Conservation (phyloP, 1,140 invertebrate genomes). For the Choristoneura fumiferana region DNA sequence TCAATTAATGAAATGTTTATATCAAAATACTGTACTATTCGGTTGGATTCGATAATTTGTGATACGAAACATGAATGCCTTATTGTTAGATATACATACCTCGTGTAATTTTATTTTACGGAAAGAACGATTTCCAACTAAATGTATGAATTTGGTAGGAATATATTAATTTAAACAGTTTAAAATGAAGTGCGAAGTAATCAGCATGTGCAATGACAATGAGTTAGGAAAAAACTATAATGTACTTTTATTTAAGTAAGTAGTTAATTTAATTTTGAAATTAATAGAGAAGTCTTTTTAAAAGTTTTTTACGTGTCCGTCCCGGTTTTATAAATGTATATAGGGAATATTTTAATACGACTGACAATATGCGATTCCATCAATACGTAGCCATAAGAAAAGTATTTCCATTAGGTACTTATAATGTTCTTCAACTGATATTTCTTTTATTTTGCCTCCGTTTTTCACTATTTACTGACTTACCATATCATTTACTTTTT, state of each 20-base stretch:
- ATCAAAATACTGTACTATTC: constrained; percentile 3
- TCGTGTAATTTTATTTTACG: neutral
- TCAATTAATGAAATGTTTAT: constrained; percentile 11
- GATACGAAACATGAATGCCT: constrained; percentile 4
- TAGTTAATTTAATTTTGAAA: neutral
- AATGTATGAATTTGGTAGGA: neutral
- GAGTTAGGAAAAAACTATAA: neutral
- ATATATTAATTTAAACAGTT: neutral
- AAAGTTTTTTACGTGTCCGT: constrained; percentile 3
- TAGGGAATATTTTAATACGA: constrained; percentile 1
- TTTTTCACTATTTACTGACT: neutral
- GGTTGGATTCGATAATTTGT: constrained; percentile 1
- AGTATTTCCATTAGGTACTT: neutral
- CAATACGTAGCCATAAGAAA: neutral
- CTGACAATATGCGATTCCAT: constrained; percentile 14
- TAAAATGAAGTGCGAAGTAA: neutral
- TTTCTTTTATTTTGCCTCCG: neutral
- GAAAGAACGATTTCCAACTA: too few species aligned
- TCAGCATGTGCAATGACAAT: constrained; percentile 7
- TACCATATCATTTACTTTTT: neutral
- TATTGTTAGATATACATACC: neutral
- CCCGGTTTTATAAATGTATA: constrained; percentile 9
- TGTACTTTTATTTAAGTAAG: neutral
- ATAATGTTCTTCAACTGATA: neutral
- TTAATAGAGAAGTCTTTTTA: neutral